Base-by-base conservation (phyloP, 2,888 invertebrate genomes). In the Coelogynopora nodosa region DNA sequence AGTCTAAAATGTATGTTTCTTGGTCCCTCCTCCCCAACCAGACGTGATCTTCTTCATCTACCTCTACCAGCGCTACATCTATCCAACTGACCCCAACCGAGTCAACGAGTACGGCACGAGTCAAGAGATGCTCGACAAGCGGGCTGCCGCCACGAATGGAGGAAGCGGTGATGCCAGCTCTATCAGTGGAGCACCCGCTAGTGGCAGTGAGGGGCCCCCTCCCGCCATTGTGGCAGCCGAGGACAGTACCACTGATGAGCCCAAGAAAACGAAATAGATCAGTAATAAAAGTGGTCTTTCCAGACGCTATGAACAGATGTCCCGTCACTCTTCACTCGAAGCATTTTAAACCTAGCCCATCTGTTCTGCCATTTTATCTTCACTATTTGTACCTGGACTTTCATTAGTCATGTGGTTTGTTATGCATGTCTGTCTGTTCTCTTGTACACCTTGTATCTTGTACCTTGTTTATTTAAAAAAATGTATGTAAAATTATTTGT, bases 41-140 rank as follows among this genome's bases (percentile, higher is more conserved):
- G 96, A 99, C 93, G 97, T 99, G 90, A 96, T 99, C 82, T 99
- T 99, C 94, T 95, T 98, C 92, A 96, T 99, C 91, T 99, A 97
- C 94, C 93, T 99, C 88, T 99, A 99, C 92, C 99, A 99, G 93
- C 94, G 97, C 88, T 99, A 96, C 95, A 97, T 98, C 89, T 99
- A 99, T 93, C 96, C 97, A 90, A 97, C 96, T 81, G 99, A 99
- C 93, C 95, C 95, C 87, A 95, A 95, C 88, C 94, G 99, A 88
- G 94, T 97, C 86, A 99, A 99, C 92, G 99, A 99, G 92, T 99
- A 96, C 93, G 99, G 99, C n/a, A 97, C 96, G 92, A 96, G 96
- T 74, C 96, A 95, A 67, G 97, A 97, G 91, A 96, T 96, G 95
- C 94, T 95, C 89, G 93, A 94, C 0, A 86, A 31, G 30, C 80